These are phyloP conservation scores for Cinclus mexicanus DNA, from an alignment of 2,113 vertebrate genomes.

Conservation along the genomic window DNA sequence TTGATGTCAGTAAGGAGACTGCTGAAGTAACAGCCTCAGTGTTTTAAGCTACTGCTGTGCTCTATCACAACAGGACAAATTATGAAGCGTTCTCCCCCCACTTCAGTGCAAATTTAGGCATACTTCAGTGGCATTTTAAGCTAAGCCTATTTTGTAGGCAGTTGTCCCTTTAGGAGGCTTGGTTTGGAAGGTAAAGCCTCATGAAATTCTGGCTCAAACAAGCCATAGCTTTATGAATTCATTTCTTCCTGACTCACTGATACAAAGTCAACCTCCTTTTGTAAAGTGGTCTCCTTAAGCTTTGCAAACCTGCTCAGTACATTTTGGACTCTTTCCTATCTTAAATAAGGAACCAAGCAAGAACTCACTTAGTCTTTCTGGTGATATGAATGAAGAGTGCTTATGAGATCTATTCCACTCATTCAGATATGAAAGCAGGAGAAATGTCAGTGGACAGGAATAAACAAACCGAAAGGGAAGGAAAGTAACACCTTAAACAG, in stretches of 20 bases:
- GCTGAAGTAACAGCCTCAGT: background rate
- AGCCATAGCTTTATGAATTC: background rate
- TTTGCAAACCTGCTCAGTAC: background rate
- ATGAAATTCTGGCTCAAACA: background rate
- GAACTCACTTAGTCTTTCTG: background rate
- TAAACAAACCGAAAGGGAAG: background rate
- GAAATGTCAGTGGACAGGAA: background rate
- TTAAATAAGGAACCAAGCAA: background rate
- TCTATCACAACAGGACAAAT: background rate
- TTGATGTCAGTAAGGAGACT: background rate
- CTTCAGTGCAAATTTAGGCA: background rate
- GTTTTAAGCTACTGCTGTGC: background rate
- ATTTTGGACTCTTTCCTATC: background rate
- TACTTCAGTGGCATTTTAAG: background rate
- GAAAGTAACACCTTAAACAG: background rate
- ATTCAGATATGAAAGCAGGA: background rate
- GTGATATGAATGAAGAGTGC: background rate
- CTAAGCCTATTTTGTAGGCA: background rate
- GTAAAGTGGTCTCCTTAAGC: background rate
- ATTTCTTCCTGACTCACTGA: background rate
- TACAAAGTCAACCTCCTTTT: background rate
- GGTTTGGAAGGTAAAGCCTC: conserved; percentile 10
- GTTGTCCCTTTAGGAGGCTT: background rate
- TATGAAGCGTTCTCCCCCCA: background rate
- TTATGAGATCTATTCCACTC: background rate